Conservation (phyloP, 2,113 vertebrate genomes). For the Ursus arctos region DNA sequence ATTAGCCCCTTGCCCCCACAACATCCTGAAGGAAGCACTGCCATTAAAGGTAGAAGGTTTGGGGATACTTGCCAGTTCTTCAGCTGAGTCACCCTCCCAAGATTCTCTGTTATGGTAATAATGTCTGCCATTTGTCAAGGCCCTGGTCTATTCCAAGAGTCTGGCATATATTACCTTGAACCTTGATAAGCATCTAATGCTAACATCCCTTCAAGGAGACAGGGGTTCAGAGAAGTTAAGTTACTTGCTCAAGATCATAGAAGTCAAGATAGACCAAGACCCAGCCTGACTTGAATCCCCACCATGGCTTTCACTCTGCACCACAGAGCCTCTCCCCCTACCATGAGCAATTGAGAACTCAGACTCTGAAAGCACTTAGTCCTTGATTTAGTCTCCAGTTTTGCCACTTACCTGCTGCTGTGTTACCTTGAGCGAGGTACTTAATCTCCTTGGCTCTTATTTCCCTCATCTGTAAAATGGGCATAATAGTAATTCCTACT, state of each 20-base stretch:
- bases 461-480: not conserved
- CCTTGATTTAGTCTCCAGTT: not conserved
- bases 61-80: not conserved
- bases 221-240: not conserved
- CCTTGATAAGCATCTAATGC: not conserved
- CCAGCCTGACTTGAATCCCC: not conserved
- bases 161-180: not conserved
- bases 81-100: not conserved
- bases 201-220: not conserved
- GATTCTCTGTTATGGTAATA: not conserved
- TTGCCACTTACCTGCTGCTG: not conserved
- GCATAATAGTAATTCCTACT: not conserved
- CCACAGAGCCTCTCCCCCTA: accelerated
- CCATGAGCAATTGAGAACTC: not conserved
- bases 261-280: not conserved
- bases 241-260: not conserved
- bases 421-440: not conserved
- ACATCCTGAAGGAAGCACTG: not conserved
- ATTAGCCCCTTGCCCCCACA: not conserved
- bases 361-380: not conserved
- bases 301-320: too few relatives aligned
- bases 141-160: not conserved
- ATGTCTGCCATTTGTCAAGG: not conserved
- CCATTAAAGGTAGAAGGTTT: not conserved
- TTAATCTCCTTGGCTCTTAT: not conserved